phyloP scores from a whole-genome alignment of 2,888 invertebrate species.

The Tolmerus cingulatus region DNA sequence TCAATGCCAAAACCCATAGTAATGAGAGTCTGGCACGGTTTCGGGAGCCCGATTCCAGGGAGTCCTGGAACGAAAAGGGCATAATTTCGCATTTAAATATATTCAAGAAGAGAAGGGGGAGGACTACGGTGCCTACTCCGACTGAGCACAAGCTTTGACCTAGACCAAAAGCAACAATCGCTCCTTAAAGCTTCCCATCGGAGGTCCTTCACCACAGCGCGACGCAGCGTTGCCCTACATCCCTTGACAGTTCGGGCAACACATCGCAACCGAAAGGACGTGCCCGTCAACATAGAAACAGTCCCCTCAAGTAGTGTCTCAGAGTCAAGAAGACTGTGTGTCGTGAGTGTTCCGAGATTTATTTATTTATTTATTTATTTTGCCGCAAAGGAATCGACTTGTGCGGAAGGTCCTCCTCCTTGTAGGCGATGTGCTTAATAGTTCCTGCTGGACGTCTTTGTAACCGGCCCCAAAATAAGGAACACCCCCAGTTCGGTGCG shows the following conservation, averaged over 20 bases:
- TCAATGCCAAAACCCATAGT: background rate
- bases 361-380: background rate
- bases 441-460: background rate
- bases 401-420: background rate
- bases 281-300: background rate
- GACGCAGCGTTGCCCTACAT: constrained; percentile 23
- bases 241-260: constrained; percentile 32
- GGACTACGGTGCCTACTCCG: background rate
- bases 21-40: background rate
- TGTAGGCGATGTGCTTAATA: constrained; percentile 2
- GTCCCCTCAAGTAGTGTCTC: background rate
- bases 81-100: background rate
- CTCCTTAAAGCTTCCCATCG: constrained; percentile 17
- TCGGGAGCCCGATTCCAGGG: background rate
- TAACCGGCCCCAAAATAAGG: background rate
- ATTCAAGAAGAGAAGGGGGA: background rate
- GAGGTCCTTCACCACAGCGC: background rate
- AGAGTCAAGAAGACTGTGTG: background rate
- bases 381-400: background rate
- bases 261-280: constrained; percentile 14
- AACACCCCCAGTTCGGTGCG: constrained; percentile 2
- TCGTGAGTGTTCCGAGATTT: background rate
- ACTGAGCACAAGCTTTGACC: constrained; percentile 15
- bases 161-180: constrained; percentile 38
- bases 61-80: background rate